phyloP scores from a whole-genome alignment of 2,888 invertebrate species.

The Caenorhabditis wallacei region DNA sequence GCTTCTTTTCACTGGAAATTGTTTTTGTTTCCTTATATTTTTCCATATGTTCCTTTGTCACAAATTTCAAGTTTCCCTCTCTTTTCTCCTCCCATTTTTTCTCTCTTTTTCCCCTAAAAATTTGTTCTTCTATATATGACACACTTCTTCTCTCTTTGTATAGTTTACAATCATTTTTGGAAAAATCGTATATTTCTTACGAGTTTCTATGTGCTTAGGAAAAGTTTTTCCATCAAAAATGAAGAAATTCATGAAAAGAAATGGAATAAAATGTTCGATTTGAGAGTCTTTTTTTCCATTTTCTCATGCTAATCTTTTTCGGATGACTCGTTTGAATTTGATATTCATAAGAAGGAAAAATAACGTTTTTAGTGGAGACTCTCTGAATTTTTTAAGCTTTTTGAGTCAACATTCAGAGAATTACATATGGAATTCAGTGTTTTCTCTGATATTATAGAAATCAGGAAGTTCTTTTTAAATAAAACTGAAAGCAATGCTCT shows the following conservation, averaged over 20 bases:
- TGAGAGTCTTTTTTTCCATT: slow-evolving; percentile 11
- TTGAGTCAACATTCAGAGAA: not conserved
- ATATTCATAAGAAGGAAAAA: slow-evolving; percentile 34
- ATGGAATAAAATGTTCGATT: slow-evolving; percentile 10
- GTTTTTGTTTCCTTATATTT: slow-evolving; percentile 30
- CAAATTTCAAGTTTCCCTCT: slow-evolving; percentile 36
- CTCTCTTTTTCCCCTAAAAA: slow-evolving; percentile 11
- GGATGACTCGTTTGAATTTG: slow-evolving; percentile 29
- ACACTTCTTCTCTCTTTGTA: slow-evolving; percentile 17
- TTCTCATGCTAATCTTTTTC: slow-evolving; percentile 27
- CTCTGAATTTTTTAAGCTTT: not conserved
- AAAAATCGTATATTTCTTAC: slow-evolving; percentile 16
- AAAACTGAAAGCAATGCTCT: too few relatives aligned
- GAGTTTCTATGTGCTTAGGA: not conserved
- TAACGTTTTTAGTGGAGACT: too few relatives aligned
- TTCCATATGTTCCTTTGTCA: not conserved
- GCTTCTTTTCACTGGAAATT: slow-evolving; percentile 11
- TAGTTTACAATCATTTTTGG: slow-evolving; percentile 42
- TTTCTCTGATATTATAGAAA: too few relatives aligned
- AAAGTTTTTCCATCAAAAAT: not conserved
- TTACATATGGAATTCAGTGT: not conserved
- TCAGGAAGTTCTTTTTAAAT: not conserved
- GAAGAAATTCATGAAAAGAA: not conserved
- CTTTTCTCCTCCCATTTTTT: not conserved
- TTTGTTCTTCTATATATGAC: slow-evolving; percentile 24